phyloP scores from a whole-genome alignment of 2,888 invertebrate genomes.

The Eristalinus sepulchralis region DNA sequence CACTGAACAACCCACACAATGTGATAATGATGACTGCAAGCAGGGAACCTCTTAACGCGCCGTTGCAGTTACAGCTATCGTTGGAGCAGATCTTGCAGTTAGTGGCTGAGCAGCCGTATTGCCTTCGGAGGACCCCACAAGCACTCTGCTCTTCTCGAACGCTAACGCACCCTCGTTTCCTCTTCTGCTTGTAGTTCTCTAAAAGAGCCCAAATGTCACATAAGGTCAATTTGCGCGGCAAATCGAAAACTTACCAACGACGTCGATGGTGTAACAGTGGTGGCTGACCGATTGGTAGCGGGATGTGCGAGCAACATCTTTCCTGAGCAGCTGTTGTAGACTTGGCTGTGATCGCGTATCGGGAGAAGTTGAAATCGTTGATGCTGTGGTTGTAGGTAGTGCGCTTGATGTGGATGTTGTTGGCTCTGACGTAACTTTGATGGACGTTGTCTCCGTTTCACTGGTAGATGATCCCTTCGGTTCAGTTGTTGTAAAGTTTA shows the following conservation, averaged over 20 bases:
- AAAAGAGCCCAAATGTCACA: neutral
- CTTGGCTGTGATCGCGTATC: neutral
- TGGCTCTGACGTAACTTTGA: neutral
- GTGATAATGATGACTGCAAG: neutral
- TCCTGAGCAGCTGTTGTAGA: neutral
- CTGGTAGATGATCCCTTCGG: neutral
- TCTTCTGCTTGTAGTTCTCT: constrained; percentile 19
- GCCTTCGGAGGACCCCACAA: constrained; percentile 54
- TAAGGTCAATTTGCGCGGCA: neutral
- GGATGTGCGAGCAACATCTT: neutral
- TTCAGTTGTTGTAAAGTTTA: neutral
- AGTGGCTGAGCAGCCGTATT: constrained; percentile 8
- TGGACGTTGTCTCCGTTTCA: neutral
- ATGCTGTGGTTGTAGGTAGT: neutral
- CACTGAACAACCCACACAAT: neutral
- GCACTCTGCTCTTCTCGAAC: constrained; percentile 60
- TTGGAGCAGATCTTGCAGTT: constrained; percentile 73
- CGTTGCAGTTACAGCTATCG: constrained; percentile 75
- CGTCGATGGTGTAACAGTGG: constrained; percentile 73
- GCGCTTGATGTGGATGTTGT: neutral
- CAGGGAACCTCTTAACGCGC: neutral
- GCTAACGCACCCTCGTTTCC: constrained; percentile 74
- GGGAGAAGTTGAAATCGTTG: neutral
- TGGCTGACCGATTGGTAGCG: neutral
- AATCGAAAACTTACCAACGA: constrained; percentile 43